Percentiles rank a stretch among this genome's conserved stretches.
These are phyloP conservation scores for Corythoichthys haematopterus DNA, from an alignment of 2,113 vertebrate species.

Conservation along the genomic window DNA sequence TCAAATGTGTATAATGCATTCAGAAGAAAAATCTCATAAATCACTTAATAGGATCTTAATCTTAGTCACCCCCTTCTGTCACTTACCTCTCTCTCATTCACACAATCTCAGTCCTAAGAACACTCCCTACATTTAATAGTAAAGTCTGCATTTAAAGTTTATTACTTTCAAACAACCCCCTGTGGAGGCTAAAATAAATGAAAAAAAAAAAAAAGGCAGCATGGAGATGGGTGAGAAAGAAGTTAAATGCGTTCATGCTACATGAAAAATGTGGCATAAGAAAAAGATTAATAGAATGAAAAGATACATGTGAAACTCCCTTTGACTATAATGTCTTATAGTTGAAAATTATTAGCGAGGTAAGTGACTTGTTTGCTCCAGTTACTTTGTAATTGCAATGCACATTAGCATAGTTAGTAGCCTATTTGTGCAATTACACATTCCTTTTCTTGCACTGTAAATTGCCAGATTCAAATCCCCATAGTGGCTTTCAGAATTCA, in stretches of 20 bases:
- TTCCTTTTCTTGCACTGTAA: background rate
- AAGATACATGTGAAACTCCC: conserved; percentile 7
- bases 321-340: background rate
- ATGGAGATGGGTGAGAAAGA: conserved; percentile 45
- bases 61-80: conserved; percentile 34
- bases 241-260: conserved; percentile 2
- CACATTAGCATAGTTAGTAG: conserved; percentile 17
- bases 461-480: conserved; percentile 8
- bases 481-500: conserved; percentile 11
- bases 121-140: background rate
- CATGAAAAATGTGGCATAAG: conserved; percentile 1
- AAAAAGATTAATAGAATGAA: conserved; percentile 20
- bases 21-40: background rate
- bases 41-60: background rate
- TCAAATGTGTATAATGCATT: background rate
- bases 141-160: no score
- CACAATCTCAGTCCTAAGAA: conserved; percentile 35
- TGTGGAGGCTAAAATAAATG: background rate
- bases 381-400: conserved; percentile 3
- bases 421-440: conserved; percentile 1
- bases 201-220: conserved; percentile 43
- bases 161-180: no score
- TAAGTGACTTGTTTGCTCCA: background rate
- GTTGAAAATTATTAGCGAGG: background rate
- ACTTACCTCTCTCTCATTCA: conserved; percentile 42